phyloP scores from a whole-genome alignment of 2,888 invertebrate genomes.

The Marronus borbonicus region DNA sequence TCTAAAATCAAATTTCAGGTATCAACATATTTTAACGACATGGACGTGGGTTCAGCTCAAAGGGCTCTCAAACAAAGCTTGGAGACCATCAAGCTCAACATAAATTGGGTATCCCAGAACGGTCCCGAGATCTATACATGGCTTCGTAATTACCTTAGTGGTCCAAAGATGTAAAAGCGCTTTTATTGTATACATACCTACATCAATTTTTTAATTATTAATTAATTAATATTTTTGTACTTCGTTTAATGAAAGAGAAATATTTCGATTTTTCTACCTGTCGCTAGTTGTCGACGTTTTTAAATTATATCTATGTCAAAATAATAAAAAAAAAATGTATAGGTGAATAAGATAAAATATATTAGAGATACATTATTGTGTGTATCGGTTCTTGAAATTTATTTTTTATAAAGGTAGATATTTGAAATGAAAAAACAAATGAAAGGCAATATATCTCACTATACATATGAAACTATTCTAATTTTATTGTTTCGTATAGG shows the following conservation, averaged over 20 bases:
- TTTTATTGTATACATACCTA: slow-evolving; percentile 26
- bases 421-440: slow-evolving; percentile 16
- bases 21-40: slow-evolving; percentile 69
- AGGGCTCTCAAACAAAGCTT: slow-evolving; percentile 81
- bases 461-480: slow-evolving; percentile 57
- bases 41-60: slow-evolving; percentile 69
- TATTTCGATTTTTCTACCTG: slow-evolving; percentile 36
- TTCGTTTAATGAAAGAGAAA: slow-evolving; percentile 26
- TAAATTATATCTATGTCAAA: slow-evolving; percentile 15
- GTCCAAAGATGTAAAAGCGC: slow-evolving; percentile 47
- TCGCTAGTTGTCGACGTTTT: slow-evolving; percentile 38
- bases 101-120: slow-evolving; percentile 82
- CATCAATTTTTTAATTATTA: slow-evolving; percentile 45
- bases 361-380: slow-evolving; percentile 31
- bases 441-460: slow-evolving; percentile 56
- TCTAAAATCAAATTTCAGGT: slow-evolving; percentile 60
- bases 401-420: slow-evolving; percentile 58
- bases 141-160: slow-evolving; percentile 64
- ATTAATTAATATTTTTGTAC: slow-evolving; percentile 49
- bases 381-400: slow-evolving; percentile 52
- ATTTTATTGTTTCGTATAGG: slow-evolving; percentile 55
- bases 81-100: slow-evolving; percentile 86
- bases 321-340: slow-evolving; percentile 15
- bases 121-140: slow-evolving; percentile 72
- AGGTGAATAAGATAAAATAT: slow-evolving; percentile 27